Percentiles rank a stretch among this genome's conserved stretches.
Conservation (phyloP, 1,140 invertebrate genomes). For the Rhopalosiphum maidis region DNA sequence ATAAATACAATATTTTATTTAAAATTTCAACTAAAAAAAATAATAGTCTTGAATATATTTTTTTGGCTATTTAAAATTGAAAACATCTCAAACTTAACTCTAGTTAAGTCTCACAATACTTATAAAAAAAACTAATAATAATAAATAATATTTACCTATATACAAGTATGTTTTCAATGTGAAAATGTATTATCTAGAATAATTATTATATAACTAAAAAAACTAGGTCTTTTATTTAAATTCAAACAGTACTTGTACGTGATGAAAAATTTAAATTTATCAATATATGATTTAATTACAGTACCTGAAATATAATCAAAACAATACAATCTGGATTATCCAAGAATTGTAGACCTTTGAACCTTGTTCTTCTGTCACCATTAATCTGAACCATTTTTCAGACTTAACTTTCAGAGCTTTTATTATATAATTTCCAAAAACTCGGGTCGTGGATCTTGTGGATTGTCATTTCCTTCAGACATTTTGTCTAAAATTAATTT, state of each 20-base stretch:
- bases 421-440: slow-evolving; percentile 85
- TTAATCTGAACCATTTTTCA: slow-evolving; percentile 88
- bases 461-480: slow-evolving; percentile 50
- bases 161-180: neutral
- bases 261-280: neutral
- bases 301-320: slow-evolving; percentile 65
- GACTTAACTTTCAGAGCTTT: slow-evolving; percentile 89
- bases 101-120: neutral
- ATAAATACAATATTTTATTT: too few species aligned
- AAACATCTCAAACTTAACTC: neutral
- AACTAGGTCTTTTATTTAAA: neutral
- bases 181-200: neutral
- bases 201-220: neutral
- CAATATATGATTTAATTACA: neutral
- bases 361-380: slow-evolving; percentile 81
- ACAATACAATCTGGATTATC: slow-evolving; percentile 75
- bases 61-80: neutral
- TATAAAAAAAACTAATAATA: too few species aligned
- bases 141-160: too few species aligned
- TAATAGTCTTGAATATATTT: neutral
- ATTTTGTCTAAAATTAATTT: neutral
- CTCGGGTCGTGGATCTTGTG: slow-evolving; percentile 78
- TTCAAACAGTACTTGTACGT: neutral
- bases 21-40: neutral
- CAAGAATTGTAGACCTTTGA: slow-evolving; percentile 82